Base-by-base conservation (phyloP, 2,888 invertebrate species). In the Nephrotoma guestfalica region DNA sequence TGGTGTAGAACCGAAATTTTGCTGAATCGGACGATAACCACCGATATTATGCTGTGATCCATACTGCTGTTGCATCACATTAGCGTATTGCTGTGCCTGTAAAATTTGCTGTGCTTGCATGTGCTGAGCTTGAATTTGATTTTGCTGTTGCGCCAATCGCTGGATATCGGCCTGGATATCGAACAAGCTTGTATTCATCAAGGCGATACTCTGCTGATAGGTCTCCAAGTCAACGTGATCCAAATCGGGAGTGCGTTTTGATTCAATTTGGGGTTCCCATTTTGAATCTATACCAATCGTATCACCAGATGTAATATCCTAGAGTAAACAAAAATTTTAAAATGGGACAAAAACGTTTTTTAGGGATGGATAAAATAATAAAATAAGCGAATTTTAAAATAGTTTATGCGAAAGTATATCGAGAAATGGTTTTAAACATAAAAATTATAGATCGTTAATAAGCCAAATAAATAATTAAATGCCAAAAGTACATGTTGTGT, bases 91-190 rank as follows among this genome's bases (percentile, higher is more conserved):
- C 89, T 93, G 93, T 87, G 93, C 93, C 88, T 93, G 93, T 88
- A 92, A 91, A 90, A 94, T 92, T 88, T 94, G 90, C 89, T 93
- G 93, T 87, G 91, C 91, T 88, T 94, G 94, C 89, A 94, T 93
- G 89, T 94, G 93, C 88, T 92, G 92, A 83, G 92, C 93, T 90
- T 94, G 95, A 89, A 96, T 94, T 91, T 95, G 95, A 91, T 94
- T 94, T 90, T 96, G 96, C 90, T 97, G 97, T 88, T 94, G 95
- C 87, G 97, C 95, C 88, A 98, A 93, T 89, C 97, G 94, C 92
- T 97, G 96, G 90, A 98, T 97, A 92, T 98, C 98, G 88, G 96
- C 96, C 93, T 98, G 98, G 90, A 98, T 96, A 92, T 98, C 98
- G 91, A 96, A 96, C 90, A 98, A 94, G 93, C 96, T 98, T 93